phyloP scores from a whole-genome alignment of 2,113 vertebrate genomes.

The Hippopotamus amphibius region DNA sequence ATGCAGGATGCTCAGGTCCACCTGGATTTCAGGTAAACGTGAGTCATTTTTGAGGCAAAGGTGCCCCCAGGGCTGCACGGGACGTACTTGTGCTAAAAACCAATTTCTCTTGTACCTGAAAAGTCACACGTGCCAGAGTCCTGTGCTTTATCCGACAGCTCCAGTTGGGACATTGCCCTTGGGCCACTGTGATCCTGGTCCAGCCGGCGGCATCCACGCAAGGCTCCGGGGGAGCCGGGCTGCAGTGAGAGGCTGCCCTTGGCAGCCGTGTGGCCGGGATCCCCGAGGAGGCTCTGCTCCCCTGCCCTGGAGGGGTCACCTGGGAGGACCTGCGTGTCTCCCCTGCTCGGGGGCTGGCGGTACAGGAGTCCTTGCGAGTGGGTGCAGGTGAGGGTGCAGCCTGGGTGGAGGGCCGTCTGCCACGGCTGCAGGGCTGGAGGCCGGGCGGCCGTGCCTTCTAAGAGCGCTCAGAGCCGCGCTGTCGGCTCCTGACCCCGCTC shows the following conservation, averaged over 20 bases:
- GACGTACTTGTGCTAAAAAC: background rate
- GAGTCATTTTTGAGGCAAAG: accelerated
- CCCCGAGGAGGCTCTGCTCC: accelerated
- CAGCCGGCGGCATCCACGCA: accelerated
- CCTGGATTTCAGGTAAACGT: background rate
- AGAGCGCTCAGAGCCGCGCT: no score
- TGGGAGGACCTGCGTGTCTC: background rate
- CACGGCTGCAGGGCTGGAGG: background rate
- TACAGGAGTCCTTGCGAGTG: background rate
- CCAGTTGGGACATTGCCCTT: accelerated
- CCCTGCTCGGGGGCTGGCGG: no score
- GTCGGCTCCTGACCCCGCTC: accelerated
- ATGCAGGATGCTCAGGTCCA: accelerated
- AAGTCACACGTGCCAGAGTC: accelerated
- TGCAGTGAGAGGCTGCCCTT: accelerated
- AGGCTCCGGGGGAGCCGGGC: background rate
- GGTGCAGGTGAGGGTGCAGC: background rate
- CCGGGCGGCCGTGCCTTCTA: accelerated
- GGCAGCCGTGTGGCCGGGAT: accelerated
- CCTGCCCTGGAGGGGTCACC: background rate
- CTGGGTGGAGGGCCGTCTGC: no score
- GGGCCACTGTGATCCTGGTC: background rate
- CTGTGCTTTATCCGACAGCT: accelerated
- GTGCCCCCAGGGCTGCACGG: accelerated
- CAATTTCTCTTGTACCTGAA: no score